Percentiles rank a stretch among this genome's conserved stretches.
These are phyloP conservation scores for Sigmodon hispidus DNA, from an alignment of 2,113 vertebrate genomes.

Conservation along the genomic window DNA sequence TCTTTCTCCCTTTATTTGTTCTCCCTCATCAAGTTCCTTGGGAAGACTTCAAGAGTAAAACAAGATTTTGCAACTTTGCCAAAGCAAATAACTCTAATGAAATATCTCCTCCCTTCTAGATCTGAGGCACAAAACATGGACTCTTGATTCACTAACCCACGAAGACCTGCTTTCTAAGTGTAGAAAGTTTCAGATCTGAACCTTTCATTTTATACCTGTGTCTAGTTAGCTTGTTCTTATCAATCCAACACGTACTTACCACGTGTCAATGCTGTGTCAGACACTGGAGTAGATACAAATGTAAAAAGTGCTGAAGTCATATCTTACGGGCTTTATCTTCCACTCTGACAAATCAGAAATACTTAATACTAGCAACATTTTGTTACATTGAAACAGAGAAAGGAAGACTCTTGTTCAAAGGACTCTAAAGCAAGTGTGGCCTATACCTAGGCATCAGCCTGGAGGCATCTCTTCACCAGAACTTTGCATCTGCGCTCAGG, in stretches of 20 bases:
- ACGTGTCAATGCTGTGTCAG: background rate
- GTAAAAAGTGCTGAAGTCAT: background rate
- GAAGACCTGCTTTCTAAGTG: conserved; percentile 34
- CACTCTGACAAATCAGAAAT: conserved; percentile 38
- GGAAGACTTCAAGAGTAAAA: conserved; percentile 26
- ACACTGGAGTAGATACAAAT: background rate
- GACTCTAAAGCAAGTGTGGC: background rate
- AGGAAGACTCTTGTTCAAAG: background rate
- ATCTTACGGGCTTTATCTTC: conserved; percentile 13
- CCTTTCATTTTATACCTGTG: background rate
- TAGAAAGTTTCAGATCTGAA: conserved; percentile 17
- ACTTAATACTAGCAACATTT: conserved; percentile 33
- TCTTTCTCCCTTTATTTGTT: conserved; percentile 33
- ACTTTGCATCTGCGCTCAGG: background rate
- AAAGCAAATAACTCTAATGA: conserved; percentile 13
- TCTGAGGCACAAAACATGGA: conserved; percentile 23
- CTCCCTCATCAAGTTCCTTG: background rate
- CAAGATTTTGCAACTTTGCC: conserved; percentile 7
- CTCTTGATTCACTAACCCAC: conserved; percentile 52
- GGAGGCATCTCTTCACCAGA: background rate
- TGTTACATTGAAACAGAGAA: conserved; percentile 13
- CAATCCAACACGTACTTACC: background rate
- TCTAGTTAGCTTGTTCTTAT: conserved; percentile 47
- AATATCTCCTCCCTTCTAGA: background rate
- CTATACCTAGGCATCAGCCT: background rate